phyloP scores from a whole-genome alignment of 1,140 invertebrate genomes.

The Nasonia giraulti region DNA sequence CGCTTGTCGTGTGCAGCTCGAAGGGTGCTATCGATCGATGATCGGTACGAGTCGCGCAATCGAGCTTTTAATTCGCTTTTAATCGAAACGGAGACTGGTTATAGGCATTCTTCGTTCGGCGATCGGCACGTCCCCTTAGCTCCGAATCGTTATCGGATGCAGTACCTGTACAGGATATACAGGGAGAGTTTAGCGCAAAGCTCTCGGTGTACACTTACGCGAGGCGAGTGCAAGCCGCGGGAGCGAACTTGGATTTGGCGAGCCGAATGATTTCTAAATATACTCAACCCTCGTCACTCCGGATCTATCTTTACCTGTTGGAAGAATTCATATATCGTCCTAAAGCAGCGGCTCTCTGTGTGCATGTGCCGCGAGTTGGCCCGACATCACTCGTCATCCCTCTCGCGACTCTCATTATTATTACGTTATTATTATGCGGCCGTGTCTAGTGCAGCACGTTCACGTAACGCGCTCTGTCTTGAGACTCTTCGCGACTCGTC shows the following conservation, averaged over 20 bases:
- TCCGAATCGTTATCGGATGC: not conserved
- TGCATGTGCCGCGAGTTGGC: not conserved
- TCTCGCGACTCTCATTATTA: slow-evolving; percentile 1
- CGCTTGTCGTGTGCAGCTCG: too few species aligned
- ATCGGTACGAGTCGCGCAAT: not conserved
- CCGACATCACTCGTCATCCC: slow-evolving; percentile 2
- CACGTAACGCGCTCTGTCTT: not conserved
- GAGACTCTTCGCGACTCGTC: too few species aligned
- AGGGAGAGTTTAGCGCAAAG: not conserved
- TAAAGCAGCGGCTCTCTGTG: not conserved
- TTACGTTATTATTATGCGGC: not conserved
- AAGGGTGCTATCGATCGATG: too few species aligned
- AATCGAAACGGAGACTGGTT: too few species aligned
- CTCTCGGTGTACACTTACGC: not conserved
- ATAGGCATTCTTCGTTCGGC: too few species aligned
- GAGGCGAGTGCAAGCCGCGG: not conserved
- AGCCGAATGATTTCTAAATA: slow-evolving; percentile 73
- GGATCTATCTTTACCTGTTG: slow-evolving; percentile 72
- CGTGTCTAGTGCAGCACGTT: not conserved
- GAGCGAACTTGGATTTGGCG: slow-evolving; percentile 69
- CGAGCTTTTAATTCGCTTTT: slow-evolving; percentile 4
- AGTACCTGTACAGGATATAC: too few species aligned
- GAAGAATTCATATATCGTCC: slow-evolving; percentile 55
- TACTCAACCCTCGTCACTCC: slow-evolving; percentile 70
- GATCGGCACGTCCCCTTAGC: not conserved